Evolutionary conservation across 64 coral and sea anemone genomes (phyloP).

Genomic region (Montipora sp.): DNA sequence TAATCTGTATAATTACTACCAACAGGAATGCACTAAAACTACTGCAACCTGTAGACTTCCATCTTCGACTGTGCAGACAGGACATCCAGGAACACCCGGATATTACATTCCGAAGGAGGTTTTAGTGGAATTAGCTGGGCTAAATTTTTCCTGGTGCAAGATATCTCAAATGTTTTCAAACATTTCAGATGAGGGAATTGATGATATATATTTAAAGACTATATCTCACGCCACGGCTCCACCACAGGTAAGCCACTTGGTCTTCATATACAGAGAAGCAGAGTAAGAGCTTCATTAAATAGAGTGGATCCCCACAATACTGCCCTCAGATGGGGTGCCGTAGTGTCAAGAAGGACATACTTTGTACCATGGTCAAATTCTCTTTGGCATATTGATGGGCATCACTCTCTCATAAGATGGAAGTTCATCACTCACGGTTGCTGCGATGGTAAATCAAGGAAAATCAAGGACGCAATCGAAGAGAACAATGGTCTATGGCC

Average conservation of each 20-base stretch:
- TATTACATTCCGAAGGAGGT: constrained; percentile 58
- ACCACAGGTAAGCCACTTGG: constrained; percentile 42
- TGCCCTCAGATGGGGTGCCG: constrained; percentile 28
- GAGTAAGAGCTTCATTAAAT: constrained; percentile 36
- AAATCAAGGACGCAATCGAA: constrained; percentile 45
- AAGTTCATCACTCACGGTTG: constrained; percentile 36
- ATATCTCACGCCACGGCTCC: constrained; percentile 45
- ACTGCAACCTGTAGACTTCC: not conserved
- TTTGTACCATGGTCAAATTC: constrained; percentile 51
- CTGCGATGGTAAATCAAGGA: constrained; percentile 55
- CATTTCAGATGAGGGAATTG: constrained; percentile 57
- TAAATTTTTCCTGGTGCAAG: constrained; percentile 67
- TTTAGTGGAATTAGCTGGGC: constrained; percentile 54
- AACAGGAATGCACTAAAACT: constrained; percentile 32
- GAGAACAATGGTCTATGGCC: constrained; percentile 34
- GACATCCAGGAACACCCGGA: constrained; percentile 49
- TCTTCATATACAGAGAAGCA: constrained; percentile 23
- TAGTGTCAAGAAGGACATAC: constrained; percentile 32
- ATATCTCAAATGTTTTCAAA: constrained; percentile 62
- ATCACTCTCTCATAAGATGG: constrained; percentile 53
- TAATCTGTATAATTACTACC: constrained; percentile 34
- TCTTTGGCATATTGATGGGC: constrained; percentile 54
- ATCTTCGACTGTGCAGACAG: not conserved
- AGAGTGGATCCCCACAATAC: constrained; percentile 29
- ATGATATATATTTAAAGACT: constrained; percentile 43